A percentile compares a stretch with the other conserved stretches of the same genome.
Conservation (phyloP, 2,113 vertebrate species). For the Leucoraja erinaceus region DNA sequence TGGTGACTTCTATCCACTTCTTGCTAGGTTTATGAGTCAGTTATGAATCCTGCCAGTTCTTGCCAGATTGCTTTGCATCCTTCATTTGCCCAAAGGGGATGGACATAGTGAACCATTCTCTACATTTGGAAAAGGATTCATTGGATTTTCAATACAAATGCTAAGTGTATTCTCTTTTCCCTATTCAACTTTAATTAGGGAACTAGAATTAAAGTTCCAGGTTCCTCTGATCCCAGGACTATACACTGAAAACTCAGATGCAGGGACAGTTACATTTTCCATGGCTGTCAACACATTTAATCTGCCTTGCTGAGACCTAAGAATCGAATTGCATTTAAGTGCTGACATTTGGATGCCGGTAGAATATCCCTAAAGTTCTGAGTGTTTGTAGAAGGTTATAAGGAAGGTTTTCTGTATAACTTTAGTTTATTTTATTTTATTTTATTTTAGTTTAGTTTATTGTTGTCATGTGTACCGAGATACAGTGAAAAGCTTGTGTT, state of each 20-base stretch:
- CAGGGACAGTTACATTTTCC: not conserved
- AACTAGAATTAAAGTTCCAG: not conserved
- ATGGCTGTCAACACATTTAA: not conserved
- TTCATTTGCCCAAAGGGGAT: not conserved
- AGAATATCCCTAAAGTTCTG: not conserved
- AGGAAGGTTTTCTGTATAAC: not conserved
- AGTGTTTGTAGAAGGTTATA: not conserved
- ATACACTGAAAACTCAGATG: not conserved
- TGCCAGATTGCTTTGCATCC: conserved; percentile 1
- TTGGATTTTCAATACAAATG: not conserved
- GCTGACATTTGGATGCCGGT: not conserved
- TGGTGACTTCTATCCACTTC: no score
- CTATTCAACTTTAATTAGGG: not conserved
- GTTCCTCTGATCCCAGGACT: not conserved
- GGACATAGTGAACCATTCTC: not conserved
- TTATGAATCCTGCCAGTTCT: not conserved
- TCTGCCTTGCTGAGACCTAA: not conserved
- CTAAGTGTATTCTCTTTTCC: not conserved
- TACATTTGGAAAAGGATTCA: not conserved
- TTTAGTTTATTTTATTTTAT: no score
- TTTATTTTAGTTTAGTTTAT: no score
- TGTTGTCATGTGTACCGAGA: no score
- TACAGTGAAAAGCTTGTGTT: no score
- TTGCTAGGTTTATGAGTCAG: no score
- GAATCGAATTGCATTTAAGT: not conserved